Evolutionary conservation across 2,113 vertebrate species (phyloP).

Genomic region (Ailuropoda melanoleuca): DNA sequence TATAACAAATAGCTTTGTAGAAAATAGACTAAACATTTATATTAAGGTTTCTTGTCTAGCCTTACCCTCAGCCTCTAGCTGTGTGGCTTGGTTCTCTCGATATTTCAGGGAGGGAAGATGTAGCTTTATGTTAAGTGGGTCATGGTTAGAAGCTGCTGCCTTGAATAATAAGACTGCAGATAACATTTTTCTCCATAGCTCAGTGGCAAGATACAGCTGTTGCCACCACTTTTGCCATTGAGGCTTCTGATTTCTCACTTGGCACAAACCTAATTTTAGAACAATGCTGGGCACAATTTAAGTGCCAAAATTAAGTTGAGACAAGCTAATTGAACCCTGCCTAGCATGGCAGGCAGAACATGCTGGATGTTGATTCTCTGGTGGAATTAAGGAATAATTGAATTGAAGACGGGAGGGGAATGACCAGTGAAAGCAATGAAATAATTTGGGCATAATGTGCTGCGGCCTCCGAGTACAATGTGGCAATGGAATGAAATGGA

Average conservation of each 20-base stretch:
- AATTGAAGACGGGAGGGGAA: background rate
- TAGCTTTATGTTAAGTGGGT: background rate
- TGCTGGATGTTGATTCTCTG: background rate
- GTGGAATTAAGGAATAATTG: background rate
- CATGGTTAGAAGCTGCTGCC: background rate
- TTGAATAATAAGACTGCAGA: background rate
- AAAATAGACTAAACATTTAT: background rate
- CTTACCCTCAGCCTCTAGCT: background rate
- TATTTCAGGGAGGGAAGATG: background rate
- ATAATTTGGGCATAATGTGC: background rate
- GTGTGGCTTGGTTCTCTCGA: background rate
- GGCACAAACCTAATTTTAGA: conserved; percentile 30
- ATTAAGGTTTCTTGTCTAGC: background rate
- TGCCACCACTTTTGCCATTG: background rate
- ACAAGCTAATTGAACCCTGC: background rate
- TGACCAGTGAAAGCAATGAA: background rate
- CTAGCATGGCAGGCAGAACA: background rate
- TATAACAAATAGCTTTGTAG: background rate
- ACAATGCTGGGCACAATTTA: background rate
- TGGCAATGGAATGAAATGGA: background rate
- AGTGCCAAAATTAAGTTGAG: background rate
- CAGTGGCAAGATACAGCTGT: background rate
- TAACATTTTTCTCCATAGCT: background rate
- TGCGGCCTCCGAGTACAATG: background rate
- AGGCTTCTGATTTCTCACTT: background rate